Evolutionary conservation across 2,797 vertebrate genomes (phyloP), one percentile per base, ranked within the genome.

Genomic region (Alauda arvensis): DNA sequence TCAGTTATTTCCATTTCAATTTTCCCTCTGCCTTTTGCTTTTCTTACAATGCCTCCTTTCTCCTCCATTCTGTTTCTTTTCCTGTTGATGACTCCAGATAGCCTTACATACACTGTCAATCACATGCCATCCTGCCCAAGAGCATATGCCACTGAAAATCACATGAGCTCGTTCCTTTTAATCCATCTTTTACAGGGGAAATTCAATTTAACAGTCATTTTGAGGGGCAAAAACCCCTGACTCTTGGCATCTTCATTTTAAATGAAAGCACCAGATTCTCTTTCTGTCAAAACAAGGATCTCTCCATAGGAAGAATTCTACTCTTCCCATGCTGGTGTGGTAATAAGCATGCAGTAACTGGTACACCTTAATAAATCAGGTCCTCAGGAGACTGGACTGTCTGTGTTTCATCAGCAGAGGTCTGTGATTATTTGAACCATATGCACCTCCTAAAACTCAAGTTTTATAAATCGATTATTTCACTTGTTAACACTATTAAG

Each of bases 191-290:
- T 92, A 71, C 59, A 90, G 70, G 87, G 93, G 90, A 94, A 95
- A 95, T 95, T 95, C 59, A 95, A 94, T 95, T 95, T 95, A 94
- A 77, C 93, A 92, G 75, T 93, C 76, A 89, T 87, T 95, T 92
- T 20, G 45, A 86, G 80, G 18, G 69, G 81, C 57, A 81, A 29
- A 93, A 94, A 89, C 12, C 67, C n/a, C 43, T 90, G 85, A 91
- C 90, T 90, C 81, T 77, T 83, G 83, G 93, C 77, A 90, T 93
- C 92, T 90, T 89, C 51, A 2, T 77, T 88, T 90, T 52, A 92
- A 93, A 88, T 71, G 88, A 86, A 94, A 87, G 87, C 83, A 89
- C 74, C 85, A 92, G 90, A 92, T 94, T 94, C 46, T 83, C 77
- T 92, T 95, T 84, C 94, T 95, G 88, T 94, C 94, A 94, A 95